Conservation (phyloP, 2,888 invertebrate genomes). For the Caenorhabditis zanzibari region DNA sequence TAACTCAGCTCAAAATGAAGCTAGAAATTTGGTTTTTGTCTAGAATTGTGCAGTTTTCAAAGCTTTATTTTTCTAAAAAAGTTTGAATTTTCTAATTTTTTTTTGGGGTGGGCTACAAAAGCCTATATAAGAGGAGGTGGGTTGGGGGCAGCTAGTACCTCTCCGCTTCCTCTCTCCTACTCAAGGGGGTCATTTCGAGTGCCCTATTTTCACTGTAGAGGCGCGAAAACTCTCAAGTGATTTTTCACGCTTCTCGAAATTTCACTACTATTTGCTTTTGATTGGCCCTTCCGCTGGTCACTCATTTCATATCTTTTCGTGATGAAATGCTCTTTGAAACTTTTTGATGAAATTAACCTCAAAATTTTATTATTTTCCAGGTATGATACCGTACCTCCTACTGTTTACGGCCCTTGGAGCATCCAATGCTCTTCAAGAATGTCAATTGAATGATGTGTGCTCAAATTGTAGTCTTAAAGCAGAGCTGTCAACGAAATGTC, state of each 20-base stretch:
- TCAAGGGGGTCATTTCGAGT: slow-evolving; percentile 37
- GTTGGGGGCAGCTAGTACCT: too few species aligned
- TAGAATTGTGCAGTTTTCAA: too few species aligned
- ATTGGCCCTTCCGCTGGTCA: background rate
- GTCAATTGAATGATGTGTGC: slow-evolving; percentile 48
- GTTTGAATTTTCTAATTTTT: too few species aligned
- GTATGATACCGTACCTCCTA: slow-evolving; percentile 50
- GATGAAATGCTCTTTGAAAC: too few species aligned
- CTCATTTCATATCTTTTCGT: background rate
- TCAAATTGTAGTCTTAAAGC: slow-evolving; percentile 54
- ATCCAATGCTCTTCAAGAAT: slow-evolving; percentile 30
- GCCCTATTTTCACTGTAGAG: background rate
- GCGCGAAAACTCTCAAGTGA: slow-evolving; percentile 39
- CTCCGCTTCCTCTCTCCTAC: too few species aligned
- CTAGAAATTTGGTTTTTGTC: too few species aligned
- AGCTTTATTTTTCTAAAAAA: too few species aligned
- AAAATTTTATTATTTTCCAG: background rate
- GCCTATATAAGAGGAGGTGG: too few species aligned
- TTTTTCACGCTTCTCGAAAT: slow-evolving; percentile 45
- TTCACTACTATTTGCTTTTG: background rate
- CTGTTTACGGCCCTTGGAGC: slow-evolving; percentile 4
- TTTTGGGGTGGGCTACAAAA: too few species aligned
- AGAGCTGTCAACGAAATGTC: slow-evolving; percentile 55
- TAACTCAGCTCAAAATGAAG: too few species aligned
- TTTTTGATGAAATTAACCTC: background rate